phyloP scores from a whole-genome alignment of 2,888 invertebrate genomes.

The Eupithecia subumbrata region DNA sequence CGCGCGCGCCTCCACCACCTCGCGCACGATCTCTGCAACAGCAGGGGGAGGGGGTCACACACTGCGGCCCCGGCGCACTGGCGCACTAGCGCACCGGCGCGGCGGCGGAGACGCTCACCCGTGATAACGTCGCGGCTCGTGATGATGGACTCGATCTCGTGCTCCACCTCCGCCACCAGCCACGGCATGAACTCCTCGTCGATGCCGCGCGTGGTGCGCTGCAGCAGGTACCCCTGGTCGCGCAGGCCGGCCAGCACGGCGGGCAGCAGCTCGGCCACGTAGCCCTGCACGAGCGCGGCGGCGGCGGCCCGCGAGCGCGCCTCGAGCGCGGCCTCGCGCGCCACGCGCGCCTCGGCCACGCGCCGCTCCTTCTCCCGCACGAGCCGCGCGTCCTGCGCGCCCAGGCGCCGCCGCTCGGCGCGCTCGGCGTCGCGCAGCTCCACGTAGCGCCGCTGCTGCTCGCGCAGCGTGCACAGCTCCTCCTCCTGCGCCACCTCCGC shows the following conservation, averaged over 20 bases:
- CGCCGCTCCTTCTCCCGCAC: constrained; percentile 89
- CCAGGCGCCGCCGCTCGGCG: constrained; percentile 91
- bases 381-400: constrained; percentile 89
- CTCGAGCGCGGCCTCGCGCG: constrained; percentile 86
- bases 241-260: constrained; percentile 91
- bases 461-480: constrained; percentile 91
- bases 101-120: constrained; percentile 66
- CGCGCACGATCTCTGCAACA: constrained; percentile 87
- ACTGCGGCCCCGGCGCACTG: background rate
- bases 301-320: constrained; percentile 93
- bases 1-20: constrained; percentile 90
- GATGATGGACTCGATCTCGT: constrained; percentile 91
- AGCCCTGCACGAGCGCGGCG: constrained; percentile 92
- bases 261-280: constrained; percentile 94
- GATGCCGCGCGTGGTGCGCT: constrained; percentile 85
- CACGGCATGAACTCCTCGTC: constrained; percentile 94
- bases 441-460: constrained; percentile 88
- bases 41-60: background rate
- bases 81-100: background rate
- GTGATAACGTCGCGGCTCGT: constrained; percentile 92
- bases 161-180: constrained; percentile 92
- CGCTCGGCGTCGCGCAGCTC: constrained; percentile 91
- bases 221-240: constrained; percentile 88
- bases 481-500: constrained; percentile 97
- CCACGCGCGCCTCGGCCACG: constrained; percentile 87